Conservation (phyloP, 2,113 vertebrate genomes). For the Junco hyemalis region DNA sequence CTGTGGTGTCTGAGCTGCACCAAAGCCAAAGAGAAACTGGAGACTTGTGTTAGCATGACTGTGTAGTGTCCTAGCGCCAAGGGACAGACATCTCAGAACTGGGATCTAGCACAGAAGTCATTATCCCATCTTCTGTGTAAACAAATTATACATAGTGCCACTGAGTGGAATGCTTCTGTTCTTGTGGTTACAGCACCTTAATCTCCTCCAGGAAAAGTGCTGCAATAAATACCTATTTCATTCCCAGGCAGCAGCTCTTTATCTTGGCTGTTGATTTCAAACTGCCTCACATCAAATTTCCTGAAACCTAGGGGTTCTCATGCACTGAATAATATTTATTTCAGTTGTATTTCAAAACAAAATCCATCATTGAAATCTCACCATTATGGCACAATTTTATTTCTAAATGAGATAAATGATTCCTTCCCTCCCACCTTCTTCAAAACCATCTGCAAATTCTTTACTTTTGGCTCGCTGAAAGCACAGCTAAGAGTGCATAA, state of each 20-base stretch:
- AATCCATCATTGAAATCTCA: constrained; percentile 28
- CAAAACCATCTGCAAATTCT: constrained; percentile 55
- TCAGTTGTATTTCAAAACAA: constrained; percentile 35
- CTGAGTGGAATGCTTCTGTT: background rate
- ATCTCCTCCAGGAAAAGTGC: background rate
- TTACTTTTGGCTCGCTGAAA: constrained; percentile 36
- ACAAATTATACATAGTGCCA: background rate
- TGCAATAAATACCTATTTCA: background rate
- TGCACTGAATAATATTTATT: constrained; percentile 19
- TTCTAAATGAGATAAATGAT: constrained; percentile 53
- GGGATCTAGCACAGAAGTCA: background rate
- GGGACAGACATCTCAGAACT: background rate
- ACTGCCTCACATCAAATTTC: background rate
- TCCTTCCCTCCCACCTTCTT: constrained; percentile 26
- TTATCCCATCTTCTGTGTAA: background rate
- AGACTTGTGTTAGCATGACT: fast-evolving
- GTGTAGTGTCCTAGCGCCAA: background rate
- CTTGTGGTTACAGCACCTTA: background rate
- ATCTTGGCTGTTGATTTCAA: background rate
- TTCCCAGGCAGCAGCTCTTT: background rate
- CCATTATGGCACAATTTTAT: constrained; percentile 18
- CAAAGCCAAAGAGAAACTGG: background rate
- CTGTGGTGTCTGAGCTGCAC: fast-evolving
- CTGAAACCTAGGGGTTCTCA: constrained; percentile 9
- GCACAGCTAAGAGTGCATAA: background rate